Evolutionary conservation across 2,113 vertebrate species (phyloP).

Genomic region (Tetrao urogallus): DNA sequence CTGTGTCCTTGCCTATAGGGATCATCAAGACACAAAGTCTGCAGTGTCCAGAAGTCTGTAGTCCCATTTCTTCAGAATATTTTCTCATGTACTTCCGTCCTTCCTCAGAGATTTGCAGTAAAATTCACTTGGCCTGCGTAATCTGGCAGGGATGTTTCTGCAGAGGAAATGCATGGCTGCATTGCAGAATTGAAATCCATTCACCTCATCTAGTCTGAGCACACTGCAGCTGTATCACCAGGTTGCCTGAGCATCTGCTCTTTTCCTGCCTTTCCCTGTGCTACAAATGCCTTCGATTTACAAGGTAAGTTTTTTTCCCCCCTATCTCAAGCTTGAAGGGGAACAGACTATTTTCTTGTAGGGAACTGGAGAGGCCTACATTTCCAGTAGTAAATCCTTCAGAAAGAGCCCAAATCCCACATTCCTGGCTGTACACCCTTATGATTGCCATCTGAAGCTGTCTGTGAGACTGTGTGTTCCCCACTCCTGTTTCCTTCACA

Average conservation of each 20-base stretch:
- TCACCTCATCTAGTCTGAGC: not conserved
- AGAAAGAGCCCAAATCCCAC: not conserved
- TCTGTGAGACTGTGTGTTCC: not conserved
- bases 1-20: not conserved
- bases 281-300: not conserved
- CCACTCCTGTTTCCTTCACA: not conserved
- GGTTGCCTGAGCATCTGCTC: not conserved
- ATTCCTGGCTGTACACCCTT: accelerated
- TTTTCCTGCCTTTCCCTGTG: not conserved
- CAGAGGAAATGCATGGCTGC: not conserved
- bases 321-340: not conserved
- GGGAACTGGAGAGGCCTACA: not conserved
- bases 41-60: accelerated
- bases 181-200: not conserved
- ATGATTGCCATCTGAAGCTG: not conserved
- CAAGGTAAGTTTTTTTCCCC: not conserved
- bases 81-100: not conserved
- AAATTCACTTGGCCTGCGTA: not conserved
- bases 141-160: not conserved
- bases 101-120: not conserved
- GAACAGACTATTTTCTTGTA: not conserved
- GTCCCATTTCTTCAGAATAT: not conserved
- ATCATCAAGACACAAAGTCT: not conserved
- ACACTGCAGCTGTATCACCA: not conserved
- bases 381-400: not conserved